A percentile compares a stretch with the other conserved stretches of the same genome.
Evolutionary conservation across 1,140 invertebrate species (phyloP).

Genomic region (Sycophila sp.): DNA sequence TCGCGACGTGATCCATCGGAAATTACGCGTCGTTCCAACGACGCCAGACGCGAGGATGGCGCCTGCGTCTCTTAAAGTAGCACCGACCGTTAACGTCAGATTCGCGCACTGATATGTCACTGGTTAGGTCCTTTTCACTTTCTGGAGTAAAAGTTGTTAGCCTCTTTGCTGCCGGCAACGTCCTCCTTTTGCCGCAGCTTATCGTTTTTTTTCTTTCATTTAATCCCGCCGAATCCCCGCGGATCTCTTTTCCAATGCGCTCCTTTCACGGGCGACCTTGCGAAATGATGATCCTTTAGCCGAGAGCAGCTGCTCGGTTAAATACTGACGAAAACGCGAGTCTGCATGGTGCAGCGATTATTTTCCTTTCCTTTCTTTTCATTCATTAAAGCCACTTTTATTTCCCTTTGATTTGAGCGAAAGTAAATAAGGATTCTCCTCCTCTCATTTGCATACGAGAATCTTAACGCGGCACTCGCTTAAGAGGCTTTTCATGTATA

Average conservation of each 20-base stretch:
- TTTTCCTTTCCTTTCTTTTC: too few species aligned
- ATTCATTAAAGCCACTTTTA: too few species aligned
- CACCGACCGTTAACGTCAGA: background rate
- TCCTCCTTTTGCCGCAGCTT: background rate
- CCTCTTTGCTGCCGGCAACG: background rate
- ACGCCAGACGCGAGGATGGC: too few species aligned
- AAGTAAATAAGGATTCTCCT: too few species aligned
- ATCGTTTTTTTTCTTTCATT: background rate
- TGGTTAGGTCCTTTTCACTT: conserved; percentile 12
- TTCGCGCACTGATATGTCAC: background rate
- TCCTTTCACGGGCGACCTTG: conserved; percentile 26
- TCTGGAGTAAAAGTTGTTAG: conserved; percentile 27
- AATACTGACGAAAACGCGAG: background rate
- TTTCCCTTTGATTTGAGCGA: background rate
- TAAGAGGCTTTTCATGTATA: too few species aligned
- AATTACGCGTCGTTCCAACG: too few species aligned
- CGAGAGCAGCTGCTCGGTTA: too few species aligned
- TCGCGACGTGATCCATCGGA: background rate
- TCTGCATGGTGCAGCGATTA: too few species aligned
- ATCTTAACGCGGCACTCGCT: too few species aligned
- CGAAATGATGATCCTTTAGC: background rate
- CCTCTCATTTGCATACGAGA: too few species aligned
- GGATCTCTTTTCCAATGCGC: background rate
- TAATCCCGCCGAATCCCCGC: background rate
- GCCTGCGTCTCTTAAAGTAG: too few species aligned